Base-by-base conservation (phyloP, 1,140 invertebrate genomes). In the Goniozus legneri region DNA sequence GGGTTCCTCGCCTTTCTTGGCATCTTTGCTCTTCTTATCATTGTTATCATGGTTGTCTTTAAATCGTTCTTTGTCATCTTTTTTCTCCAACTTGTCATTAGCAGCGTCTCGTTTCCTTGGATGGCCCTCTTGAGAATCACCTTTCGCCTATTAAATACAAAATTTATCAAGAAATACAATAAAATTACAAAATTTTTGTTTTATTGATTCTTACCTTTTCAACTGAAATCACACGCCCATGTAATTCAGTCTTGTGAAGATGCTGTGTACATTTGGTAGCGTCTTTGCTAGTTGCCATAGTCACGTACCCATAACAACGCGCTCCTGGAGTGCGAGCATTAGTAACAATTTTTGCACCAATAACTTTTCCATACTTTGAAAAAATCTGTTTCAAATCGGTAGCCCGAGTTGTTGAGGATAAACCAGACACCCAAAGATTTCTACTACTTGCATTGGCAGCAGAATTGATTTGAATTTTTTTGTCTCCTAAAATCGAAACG, bases 281-380 rank as follows among this genome's bases (percentile, higher is more conserved):
- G 75, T 96, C 93, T 49, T 90, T 88, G 27, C 85, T 82, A 15
- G 86, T 87, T 1, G 85, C 86, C 91, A 97, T 95, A 0, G 92
- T 95, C 2, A 97, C 91, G 71, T 95, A 95, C 21, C 94, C 95
- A 71, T 95, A 97, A 71, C 92, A 96, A 40, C 90, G 83, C 14
- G 91, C 87, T 15, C 92, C 92, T 2, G 93, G 92, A 19, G 88
- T 91, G 42, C 86, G 81, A 1, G 93, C 91, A 76, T 95, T 96
- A 1, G 92, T 95, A 0, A 97, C 94, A n/a, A 97, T 89, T 78
- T 97, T 97, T 0, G 93, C 93, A 41, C 91, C 92, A 63, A 94
- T 84, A 3, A 97, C 94, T 82, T 96, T 97, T 57, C 93, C 94
- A 80, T 91, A 87, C 66, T 91, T 91, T 13, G 88, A 91, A 64